Base-by-base conservation (phyloP, 1,140 invertebrate genomes). In the Hyposmocoma kahamanoa region DNA sequence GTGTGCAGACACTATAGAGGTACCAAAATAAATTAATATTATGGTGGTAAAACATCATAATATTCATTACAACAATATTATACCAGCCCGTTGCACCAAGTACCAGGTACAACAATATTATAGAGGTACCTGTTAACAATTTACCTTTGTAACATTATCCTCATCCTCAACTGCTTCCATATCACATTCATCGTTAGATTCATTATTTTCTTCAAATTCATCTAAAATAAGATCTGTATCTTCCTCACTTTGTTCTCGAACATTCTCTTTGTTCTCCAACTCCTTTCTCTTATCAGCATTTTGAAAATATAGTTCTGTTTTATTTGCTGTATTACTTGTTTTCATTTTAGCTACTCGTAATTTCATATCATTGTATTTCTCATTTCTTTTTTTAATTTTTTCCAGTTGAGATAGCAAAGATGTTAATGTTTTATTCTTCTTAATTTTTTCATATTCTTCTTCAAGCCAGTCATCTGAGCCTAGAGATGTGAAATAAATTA, bases 401-500 rank as follows among this genome's bases (percentile, higher is more conserved):
- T 90, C 83, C 4, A 91, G 59, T 68, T 91, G 84, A 30, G 72
- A 51, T 55, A 90, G 86, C 28, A 93, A 65, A 17, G 60, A 50
- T 47, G 84, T 69, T 41, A 90, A 79, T 59, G 89, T 78, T 43
- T 81, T 67, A 19, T 88, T 90, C 26, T 91, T 77, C 64, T 88
- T 62, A 26, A 90, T 89, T 72, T 90, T 88, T 53, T 90, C 84
- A 50, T 90, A 89, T 76, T 95, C 92, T 34, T 87, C 86, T 30
- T 74, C 80, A 30, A 95, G 86, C 94, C 93, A 95, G 73, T 95
- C 90, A 45, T 72, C 62, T 0, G 59, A 63, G 52, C 83, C 77
- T 59, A 67, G 66, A n/a, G 78, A 24, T 43, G 46, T 32, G 39
- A n/a, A n/a, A n/a, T n/a, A n/a, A n/a, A n/a, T n/a, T n/a, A n/a